phyloP scores from a whole-genome alignment of 2,888 invertebrate species.

The Archips xylosteana region DNA sequence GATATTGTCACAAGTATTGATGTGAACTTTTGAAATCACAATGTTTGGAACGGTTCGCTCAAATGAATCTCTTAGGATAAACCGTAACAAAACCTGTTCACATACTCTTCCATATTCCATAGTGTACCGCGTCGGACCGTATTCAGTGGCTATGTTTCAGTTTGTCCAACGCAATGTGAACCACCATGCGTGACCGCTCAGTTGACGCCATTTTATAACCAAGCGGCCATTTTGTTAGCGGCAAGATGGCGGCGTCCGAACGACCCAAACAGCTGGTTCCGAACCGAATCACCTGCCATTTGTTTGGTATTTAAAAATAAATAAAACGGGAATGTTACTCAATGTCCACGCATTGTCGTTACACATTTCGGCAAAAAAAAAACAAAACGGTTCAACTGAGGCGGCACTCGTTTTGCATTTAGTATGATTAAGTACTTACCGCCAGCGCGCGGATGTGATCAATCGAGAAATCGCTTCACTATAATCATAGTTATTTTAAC shows the following conservation, averaged over 20 bases:
- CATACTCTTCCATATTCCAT: slow-evolving; percentile 72
- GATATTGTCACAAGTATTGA: too few species aligned
- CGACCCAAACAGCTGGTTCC: slow-evolving; percentile 77
- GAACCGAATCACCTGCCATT: slow-evolving; percentile 69
- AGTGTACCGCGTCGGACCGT: slow-evolving; percentile 48
- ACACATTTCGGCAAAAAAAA: slow-evolving; percentile 71
- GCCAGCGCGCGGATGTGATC: slow-evolving; percentile 77
- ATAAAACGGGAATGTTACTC: slow-evolving; percentile 72
- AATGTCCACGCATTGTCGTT: slow-evolving; percentile 72
- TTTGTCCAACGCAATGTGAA: slow-evolving; percentile 54
- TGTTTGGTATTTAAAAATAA: slow-evolving; percentile 57
- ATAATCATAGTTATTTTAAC: slow-evolving; percentile 73
- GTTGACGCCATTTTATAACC: slow-evolving; percentile 62
- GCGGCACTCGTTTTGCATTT: slow-evolving; percentile 67
- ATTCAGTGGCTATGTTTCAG: slow-evolving; percentile 58
- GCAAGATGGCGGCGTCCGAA: slow-evolving; percentile 71
- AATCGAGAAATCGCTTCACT: slow-evolving; percentile 71
- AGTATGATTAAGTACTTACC: slow-evolving; percentile 66
- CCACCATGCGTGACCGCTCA: slow-evolving; percentile 55
- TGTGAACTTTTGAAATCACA: too few species aligned
- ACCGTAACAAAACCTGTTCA: slow-evolving; percentile 53
- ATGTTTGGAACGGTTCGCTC: slow-evolving; percentile 46
- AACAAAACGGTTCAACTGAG: slow-evolving; percentile 58
- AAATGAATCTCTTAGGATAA: slow-evolving; percentile 56
- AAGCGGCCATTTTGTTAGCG: slow-evolving; percentile 63